A percentile compares a stretch with the other conserved stretches of the same genome.
Conservation (phyloP, 1,140 invertebrate genomes). For the Rhyacophila brunnea region DNA sequence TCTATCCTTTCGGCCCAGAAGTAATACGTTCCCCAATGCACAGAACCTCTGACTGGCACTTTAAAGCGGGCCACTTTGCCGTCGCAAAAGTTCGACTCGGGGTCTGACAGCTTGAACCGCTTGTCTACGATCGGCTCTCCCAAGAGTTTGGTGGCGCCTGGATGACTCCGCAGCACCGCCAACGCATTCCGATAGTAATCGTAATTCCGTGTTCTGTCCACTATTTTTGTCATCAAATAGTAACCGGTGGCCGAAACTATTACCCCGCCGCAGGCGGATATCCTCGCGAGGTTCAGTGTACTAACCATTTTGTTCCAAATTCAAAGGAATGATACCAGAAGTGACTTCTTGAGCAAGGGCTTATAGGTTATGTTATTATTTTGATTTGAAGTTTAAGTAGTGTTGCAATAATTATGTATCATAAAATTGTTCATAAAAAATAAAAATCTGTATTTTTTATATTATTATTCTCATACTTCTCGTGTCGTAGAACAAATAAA, state of each 20-base stretch:
- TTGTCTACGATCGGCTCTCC: conserved; percentile 66
- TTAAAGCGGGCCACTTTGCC: conserved; percentile 55
- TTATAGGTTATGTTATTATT: no score
- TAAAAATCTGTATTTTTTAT: no score
- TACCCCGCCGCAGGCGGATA: conserved; percentile 9
- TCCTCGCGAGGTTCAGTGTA: conserved; percentile 3
- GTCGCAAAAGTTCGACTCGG: conserved; percentile 55
- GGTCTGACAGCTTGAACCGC: conserved; percentile 57
- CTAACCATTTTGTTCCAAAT: not conserved
- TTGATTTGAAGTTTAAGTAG: no score
- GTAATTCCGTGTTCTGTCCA: conserved; percentile 47
- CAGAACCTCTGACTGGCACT: conserved; percentile 60
- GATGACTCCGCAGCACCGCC: conserved; percentile 52
- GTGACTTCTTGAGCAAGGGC: no score
- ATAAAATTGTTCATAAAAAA: no score
- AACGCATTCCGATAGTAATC: conserved; percentile 61
- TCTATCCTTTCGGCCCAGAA: conserved; percentile 54
- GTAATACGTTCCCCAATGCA: conserved; percentile 57
- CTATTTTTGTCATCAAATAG: conserved; percentile 47
- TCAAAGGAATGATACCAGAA: no score
- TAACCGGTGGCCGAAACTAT: conserved; percentile 2
- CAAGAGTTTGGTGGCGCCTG: conserved; percentile 57
- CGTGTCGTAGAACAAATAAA: no score
- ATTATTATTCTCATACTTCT: no score
- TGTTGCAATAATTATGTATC: no score